Evolutionary conservation across 2,888 invertebrate species (phyloP).

Genomic region (Lathronympha strigana): DNA sequence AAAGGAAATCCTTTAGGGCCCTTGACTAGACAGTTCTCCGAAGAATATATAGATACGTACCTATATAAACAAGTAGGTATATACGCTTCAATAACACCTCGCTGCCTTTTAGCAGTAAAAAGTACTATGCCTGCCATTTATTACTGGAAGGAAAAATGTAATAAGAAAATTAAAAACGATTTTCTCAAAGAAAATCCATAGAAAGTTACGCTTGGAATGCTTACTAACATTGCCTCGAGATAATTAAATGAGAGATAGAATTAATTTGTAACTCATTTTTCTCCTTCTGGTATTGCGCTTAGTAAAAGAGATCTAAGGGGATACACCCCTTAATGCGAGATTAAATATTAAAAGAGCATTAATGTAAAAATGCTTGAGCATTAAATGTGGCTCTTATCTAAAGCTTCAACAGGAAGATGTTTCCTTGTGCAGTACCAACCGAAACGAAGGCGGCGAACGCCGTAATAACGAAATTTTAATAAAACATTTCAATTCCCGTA

Average conservation of each 20-base stretch:
- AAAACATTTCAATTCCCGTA: constrained; percentile 62
- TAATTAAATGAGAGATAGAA: constrained; percentile 38
- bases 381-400: constrained; percentile 61
- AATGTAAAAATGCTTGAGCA: constrained; percentile 69
- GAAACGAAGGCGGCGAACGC: constrained; percentile 55
- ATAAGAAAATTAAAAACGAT: constrained; percentile 28
- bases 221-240: constrained; percentile 32
- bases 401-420: constrained; percentile 55
- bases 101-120: neutral
- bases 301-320: constrained; percentile 55
- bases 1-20: too few relatives aligned
- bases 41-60: too few relatives aligned
- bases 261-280: constrained; percentile 54
- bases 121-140: constrained; percentile 7
- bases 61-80: too few relatives aligned
- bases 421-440: constrained; percentile 51
- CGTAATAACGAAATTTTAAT: constrained; percentile 75
- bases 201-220: constrained; percentile 38
- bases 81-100: neutral
- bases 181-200: constrained; percentile 29
- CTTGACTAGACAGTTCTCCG: too few relatives aligned
- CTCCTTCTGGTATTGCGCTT: constrained; percentile 52
- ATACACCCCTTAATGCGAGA: constrained; percentile 66
- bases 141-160: constrained; percentile 13
- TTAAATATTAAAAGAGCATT: constrained; percentile 79